A percentile compares a stretch with the other conserved stretches of the same genome.
phyloP scores from a whole-genome alignment of 2,888 invertebrate species.

The Caenorhabditis sp. region DNA sequence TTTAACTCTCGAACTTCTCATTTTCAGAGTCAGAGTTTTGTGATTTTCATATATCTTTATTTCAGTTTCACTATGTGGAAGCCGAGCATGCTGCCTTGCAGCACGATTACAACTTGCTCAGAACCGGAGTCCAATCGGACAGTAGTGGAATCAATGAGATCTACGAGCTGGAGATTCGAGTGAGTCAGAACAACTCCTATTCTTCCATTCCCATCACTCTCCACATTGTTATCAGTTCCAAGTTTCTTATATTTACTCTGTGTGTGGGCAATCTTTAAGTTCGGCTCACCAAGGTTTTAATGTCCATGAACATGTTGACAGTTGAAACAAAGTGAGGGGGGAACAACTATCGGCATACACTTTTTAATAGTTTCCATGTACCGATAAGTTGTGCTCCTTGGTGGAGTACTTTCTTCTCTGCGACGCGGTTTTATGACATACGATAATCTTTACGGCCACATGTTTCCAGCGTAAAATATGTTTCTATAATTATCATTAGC shows the following conservation, averaged over 20 bases:
- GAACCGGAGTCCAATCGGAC: conserved; percentile 46
- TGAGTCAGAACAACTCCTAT: conserved; percentile 5
- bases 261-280: conserved; percentile 28
- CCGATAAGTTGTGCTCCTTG: conserved; percentile 34
- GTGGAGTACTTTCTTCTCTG: conserved; percentile 14
- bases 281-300: conserved; percentile 1
- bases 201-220: not conserved
- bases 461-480: conserved; percentile 20
- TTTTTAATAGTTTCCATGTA: conserved; percentile 33
- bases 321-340: not conserved
- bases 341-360: conserved; percentile 4
- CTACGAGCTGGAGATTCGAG: conserved; percentile 47
- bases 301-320: conserved; percentile 39
- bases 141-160: conserved; percentile 49
- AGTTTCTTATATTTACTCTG: conserved; percentile 28
- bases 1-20: not conserved
- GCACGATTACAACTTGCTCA: conserved; percentile 57
- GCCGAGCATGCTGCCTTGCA: conserved; percentile 49
- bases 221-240: conserved; percentile 15
- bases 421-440: conserved; percentile 30
- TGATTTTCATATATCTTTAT: too few relatives aligned
- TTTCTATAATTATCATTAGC: conserved; percentile 54
- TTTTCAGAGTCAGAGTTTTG: too few relatives aligned
- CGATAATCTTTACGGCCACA: conserved; percentile 51
- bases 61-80: conserved; percentile 60